Evolutionary conservation across 2,797 vertebrate species (phyloP).

Genomic region (Heterohyrax brucei): DNA sequence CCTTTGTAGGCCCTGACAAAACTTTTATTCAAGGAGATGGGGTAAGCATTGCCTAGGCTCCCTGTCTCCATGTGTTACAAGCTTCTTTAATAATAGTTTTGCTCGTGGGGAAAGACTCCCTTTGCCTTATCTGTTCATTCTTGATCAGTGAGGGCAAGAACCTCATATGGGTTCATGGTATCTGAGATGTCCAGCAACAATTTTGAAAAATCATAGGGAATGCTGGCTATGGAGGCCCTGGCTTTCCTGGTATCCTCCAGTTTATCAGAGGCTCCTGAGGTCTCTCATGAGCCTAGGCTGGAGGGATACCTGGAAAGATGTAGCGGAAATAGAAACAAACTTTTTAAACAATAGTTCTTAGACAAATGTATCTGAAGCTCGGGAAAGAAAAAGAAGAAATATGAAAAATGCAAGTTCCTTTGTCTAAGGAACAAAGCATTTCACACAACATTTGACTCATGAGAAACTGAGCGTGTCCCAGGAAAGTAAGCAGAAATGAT

Average conservation of each 20-base stretch:
- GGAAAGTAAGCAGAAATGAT: slow-evolving; percentile 20
- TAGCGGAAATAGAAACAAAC: neutral
- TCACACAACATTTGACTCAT: neutral
- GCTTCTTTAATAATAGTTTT: too few species aligned
- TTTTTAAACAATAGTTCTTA: slow-evolving; percentile 50
- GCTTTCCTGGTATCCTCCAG: slow-evolving; percentile 59
- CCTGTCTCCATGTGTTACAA: too few species aligned
- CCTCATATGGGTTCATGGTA: too few species aligned
- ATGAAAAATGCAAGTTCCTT: neutral
- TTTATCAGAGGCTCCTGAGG: slow-evolving; percentile 22
- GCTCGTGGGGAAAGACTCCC: too few species aligned
- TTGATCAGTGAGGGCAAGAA: too few species aligned
- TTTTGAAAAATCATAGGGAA: slow-evolving; percentile 1
- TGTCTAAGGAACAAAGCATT: slow-evolving; percentile 24
- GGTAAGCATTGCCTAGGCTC: too few species aligned
- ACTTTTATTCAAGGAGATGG: too few species aligned
- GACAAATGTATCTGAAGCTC: slow-evolving; percentile 15
- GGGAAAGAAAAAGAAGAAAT: slow-evolving; percentile 35
- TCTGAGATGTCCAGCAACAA: neutral
- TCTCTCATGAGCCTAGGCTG: slow-evolving; percentile 26
- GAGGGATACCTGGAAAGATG: slow-evolving; percentile 25
- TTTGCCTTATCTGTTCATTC: too few species aligned
- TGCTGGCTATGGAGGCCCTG: neutral
- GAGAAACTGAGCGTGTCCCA: neutral
- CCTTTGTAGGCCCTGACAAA: too few species aligned